Percentiles rank a stretch among this genome's conserved stretches.
phyloP scores from a whole-genome alignment of 1,140 invertebrate genomes.

The Lerema accius region DNA sequence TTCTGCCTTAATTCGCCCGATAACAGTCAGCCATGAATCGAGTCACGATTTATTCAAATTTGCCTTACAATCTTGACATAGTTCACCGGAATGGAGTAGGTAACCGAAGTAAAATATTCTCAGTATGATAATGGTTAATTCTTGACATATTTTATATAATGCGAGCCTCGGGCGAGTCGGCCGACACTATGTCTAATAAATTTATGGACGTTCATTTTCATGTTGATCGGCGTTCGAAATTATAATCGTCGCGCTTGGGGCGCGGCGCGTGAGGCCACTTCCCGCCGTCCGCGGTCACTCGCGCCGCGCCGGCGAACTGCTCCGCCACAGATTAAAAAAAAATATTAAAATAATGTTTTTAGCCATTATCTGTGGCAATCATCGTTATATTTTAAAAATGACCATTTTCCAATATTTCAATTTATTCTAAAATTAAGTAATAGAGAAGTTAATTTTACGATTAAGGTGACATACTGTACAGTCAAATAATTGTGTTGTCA shows the following conservation, averaged over 20 bases:
- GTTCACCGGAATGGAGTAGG: conserved; percentile 45
- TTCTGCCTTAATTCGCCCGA: conserved; percentile 7
- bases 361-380: too few relatives aligned
- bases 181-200: conserved; percentile 82
- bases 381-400: too few relatives aligned
- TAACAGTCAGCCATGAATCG: conserved; percentile 3
- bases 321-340: background rate
- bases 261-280: conserved; percentile 54
- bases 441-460: too few relatives aligned
- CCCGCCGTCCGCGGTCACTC: conserved; percentile 16
- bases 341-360: too few relatives aligned
- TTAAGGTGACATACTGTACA: too few relatives aligned
- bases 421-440: too few relatives aligned
- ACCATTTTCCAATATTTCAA: too few relatives aligned
- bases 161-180: conserved; percentile 64
- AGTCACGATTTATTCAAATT: conserved; percentile 50
- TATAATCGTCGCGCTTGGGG: conserved; percentile 77
- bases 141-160: conserved; percentile 82
- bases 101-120: conserved; percentile 65
- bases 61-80: conserved; percentile 49
- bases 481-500: too few relatives aligned
- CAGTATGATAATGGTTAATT: conserved; percentile 78
- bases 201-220: conserved; percentile 80
- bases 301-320: background rate
- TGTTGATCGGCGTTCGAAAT: conserved; percentile 80